Base-by-base conservation (phyloP, 1,140 invertebrate species). In the Neotoxoptera formosana region DNA sequence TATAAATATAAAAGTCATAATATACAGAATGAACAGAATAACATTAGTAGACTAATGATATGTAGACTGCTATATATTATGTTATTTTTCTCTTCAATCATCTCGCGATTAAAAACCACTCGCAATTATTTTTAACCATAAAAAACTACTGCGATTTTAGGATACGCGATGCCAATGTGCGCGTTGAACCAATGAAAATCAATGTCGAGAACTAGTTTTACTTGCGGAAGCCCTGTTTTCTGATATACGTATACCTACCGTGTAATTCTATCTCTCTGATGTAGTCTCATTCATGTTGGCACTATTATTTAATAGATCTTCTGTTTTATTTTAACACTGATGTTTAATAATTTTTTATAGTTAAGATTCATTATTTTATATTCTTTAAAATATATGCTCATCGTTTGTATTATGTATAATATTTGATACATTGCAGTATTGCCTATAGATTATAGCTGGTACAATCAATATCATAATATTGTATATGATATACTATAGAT, bases 141-240 rank as follows among this genome's bases (percentile, higher is more conserved):
- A 45, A 25, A n/a, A 67, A 67, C 89, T 45, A 45, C 53, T 17
- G 8, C 25, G 20, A 30, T 60, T 45, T 90, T 60, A 34, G 17
- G 45, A 67, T 90, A n/a, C n/a, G 25, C n/a, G 89, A 67, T 90
- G 11, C 30, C 21, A 90, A 90, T 20, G 53, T 45, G 53, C 41
- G 23, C 60, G 25, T 90, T 90, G 89, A 90, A 90, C 36, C 53
- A n/a, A n/a, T 90, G 53, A 90, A 89, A 90, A 90, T 67, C 53
- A 67, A 90, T 90, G 36, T 47, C 23, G 14, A 60, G 36, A 90
- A 90, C 89, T 90, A 45, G 53, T 90, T 67, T 90, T 67, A 67
- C 51, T 90, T 21, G 36, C 25, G 41, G 89, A 90, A 90, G 56
- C 36, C 25, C 23, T 67, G 25, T 90, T 76, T 76, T 90, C 56